These are phyloP conservation scores for Esox lucius DNA, from an alignment of 2,797 vertebrate species.

Conservation along the genomic window DNA sequence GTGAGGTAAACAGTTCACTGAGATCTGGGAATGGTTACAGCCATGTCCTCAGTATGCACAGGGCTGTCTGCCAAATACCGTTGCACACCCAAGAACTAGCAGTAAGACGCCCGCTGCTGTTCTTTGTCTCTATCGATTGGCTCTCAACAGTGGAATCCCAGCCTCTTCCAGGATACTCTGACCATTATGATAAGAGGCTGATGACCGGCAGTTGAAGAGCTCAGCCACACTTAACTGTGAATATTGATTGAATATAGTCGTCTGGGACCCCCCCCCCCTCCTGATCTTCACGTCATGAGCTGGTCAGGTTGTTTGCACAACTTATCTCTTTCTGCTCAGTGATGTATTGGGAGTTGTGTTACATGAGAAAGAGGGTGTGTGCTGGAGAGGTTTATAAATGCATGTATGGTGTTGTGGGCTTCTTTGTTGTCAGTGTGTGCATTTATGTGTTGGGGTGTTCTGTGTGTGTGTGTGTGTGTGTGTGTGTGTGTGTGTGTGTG, in stretches of 20 bases:
- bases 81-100: constrained; percentile 24
- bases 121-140: no score
- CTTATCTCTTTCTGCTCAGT: constrained; percentile 22
- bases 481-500: background rate
- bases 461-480: background rate
- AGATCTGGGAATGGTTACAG: no score
- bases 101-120: no score
- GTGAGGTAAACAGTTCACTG: background rate
- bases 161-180: background rate
- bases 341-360: constrained; percentile 10
- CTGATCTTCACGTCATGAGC: constrained; percentile 8
- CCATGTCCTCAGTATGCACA: background rate
- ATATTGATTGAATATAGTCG: background rate
- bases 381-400: background rate
- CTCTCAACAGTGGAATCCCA: background rate
- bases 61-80: constrained; percentile 12
- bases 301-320: constrained; percentile 33
- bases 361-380: constrained; percentile 35
- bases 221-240: constrained; percentile 10
- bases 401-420: constrained; percentile 19
- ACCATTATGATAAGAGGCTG: background rate
- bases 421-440: background rate
- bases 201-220: background rate
- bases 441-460: background rate
- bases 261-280: no score